Evolutionary conservation across 37 sponge, comb jelly and placozoan genomes (phyloP).

Genomic region (Beroe ovata): DNA sequence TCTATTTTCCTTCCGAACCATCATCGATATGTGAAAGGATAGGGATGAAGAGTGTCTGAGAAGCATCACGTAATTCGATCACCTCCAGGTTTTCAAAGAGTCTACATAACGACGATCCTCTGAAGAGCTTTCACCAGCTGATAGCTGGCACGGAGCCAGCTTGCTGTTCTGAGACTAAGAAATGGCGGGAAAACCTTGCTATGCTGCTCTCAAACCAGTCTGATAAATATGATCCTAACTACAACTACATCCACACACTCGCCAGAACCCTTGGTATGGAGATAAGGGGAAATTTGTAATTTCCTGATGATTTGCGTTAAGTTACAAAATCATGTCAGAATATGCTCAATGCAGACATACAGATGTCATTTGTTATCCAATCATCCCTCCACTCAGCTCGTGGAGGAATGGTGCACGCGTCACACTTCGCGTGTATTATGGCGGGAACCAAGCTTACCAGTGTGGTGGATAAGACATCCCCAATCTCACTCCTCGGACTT

Average conservation of each 20-base stretch:
- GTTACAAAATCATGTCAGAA: neutral
- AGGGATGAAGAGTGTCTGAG: no score
- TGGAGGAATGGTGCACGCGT: conserved; percentile 35
- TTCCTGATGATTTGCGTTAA: no score
- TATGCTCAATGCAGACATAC: neutral
- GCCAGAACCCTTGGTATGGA: conserved; percentile 55
- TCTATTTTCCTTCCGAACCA: no score
- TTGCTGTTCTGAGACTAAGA: neutral
- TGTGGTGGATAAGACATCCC: conserved; percentile 48
- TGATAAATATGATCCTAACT: conserved; percentile 55
- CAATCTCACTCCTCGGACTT: conserved; percentile 37
- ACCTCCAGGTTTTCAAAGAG: conserved; percentile 10
- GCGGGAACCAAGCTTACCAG: conserved; percentile 44
- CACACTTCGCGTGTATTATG: conserved; percentile 37
- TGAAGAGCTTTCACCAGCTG: conserved; percentile 14
- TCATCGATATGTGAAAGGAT: no score
- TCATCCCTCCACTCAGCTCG: neutral
- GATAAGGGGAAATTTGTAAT: no score
- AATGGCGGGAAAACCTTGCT: conserved; percentile 28
- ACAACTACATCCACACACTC: neutral
- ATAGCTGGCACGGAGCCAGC: neutral
- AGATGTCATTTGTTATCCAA: no score
- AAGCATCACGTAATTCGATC: no score
- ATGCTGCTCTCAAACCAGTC: conserved; percentile 29
- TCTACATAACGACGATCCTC: conserved; percentile 44